Percentiles rank a stretch among this genome's conserved stretches.
These are phyloP conservation scores for Notospermus geniculatus DNA, from an alignment of 1,140 invertebrate genomes.

Conservation along the genomic window DNA sequence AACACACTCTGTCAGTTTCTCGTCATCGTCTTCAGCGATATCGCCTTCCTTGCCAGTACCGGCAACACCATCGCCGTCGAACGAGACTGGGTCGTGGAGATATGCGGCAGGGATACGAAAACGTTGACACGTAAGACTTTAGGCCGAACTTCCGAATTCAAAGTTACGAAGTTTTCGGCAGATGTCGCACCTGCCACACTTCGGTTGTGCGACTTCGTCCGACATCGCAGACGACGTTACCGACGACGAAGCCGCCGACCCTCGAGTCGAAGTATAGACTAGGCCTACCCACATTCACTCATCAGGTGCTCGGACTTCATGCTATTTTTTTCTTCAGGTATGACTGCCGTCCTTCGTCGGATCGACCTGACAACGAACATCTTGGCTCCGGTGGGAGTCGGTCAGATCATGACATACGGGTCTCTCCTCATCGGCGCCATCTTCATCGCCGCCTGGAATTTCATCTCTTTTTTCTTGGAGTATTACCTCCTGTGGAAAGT, in stretches of 20 bases:
- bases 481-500: constrained; percentile 56
- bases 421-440: constrained; percentile 47
- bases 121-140: constrained; percentile 36
- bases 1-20: constrained; percentile 25
- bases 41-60: constrained; percentile 48
- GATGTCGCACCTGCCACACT: no score
- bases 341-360: constrained; percentile 48
- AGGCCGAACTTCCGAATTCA: no score
- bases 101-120: constrained; percentile 42
- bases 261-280: no score
- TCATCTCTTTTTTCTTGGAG: constrained; percentile 58
- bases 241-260: no score
- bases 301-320: no score
- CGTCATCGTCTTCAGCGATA: constrained; percentile 44
- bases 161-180: no score
- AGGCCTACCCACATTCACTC: no score
- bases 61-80: constrained; percentile 58
- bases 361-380: constrained; percentile 60
- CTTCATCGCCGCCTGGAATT: constrained; percentile 60
- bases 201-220: no score
- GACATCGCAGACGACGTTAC: no score
- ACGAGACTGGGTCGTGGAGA: constrained; percentile 62
- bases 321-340: constrained; percentile 26
- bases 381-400: constrained; percentile 59
- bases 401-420: constrained; percentile 55